These are phyloP conservation scores for Octomys mimax DNA, from an alignment of 2,797 vertebrate genomes.

Conservation along the genomic window DNA sequence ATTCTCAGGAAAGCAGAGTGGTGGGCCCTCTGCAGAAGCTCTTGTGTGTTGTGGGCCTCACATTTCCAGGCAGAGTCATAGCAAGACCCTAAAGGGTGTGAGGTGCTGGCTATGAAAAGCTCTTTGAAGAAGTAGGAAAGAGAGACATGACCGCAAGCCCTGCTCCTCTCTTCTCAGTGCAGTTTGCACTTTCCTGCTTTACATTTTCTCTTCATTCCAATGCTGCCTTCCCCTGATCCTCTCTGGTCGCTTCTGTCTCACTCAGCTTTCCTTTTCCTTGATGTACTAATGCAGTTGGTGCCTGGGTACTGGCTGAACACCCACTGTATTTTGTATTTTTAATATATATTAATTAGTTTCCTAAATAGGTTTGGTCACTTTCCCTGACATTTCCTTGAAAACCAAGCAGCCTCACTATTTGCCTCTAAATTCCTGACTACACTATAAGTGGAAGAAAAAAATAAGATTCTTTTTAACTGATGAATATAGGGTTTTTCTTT, in stretches of 20 bases:
- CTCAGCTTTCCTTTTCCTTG: neutral
- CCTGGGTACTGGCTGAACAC: neutral
- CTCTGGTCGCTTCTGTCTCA: neutral
- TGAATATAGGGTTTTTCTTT: slow-evolving; percentile 71
- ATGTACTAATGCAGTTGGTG: neutral
- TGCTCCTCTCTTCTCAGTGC: neutral
- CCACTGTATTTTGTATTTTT: neutral
- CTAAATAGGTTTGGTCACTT: slow-evolving; percentile 46
- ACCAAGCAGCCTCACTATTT: slow-evolving; percentile 68
- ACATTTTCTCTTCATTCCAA: neutral
- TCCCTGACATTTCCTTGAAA: slow-evolving; percentile 66
- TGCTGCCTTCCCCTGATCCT: neutral
- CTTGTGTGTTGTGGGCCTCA: neutral
- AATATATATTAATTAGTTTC: slow-evolving; percentile 8
- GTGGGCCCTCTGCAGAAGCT: neutral
- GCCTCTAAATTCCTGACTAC: slow-evolving; percentile 30
- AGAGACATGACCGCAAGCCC: neutral
- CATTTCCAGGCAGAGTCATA: neutral
- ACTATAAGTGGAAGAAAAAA: slow-evolving; percentile 54
- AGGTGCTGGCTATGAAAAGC: neutral
- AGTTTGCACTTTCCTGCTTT: neutral
- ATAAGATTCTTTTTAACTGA: slow-evolving; percentile 30
- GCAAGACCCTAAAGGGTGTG: neutral
- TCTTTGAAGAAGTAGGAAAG: neutral
- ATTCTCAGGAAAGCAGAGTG: slow-evolving; percentile 65